Evolutionary conservation across 2,113 vertebrate species (phyloP).

Genomic region (Emydura subglobosa): DNA sequence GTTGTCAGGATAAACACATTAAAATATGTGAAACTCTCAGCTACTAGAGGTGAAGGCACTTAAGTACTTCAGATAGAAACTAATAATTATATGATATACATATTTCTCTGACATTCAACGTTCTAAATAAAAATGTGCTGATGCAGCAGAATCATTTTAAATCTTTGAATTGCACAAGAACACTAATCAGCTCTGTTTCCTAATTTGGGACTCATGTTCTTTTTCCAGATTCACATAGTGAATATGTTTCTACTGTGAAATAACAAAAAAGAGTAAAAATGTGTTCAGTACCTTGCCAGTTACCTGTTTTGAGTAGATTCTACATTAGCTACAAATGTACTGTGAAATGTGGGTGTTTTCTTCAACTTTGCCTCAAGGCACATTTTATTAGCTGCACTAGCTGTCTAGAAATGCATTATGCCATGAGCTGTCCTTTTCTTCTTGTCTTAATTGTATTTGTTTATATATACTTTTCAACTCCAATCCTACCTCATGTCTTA

Average conservation of each 20-base stretch:
- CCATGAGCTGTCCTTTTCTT: not conserved
- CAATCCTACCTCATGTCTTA: not conserved
- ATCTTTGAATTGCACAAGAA: not conserved
- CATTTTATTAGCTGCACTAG: not conserved
- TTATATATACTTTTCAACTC: not conserved
- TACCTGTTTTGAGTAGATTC: not conserved
- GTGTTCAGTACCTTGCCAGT: not conserved
- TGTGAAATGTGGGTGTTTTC: not conserved
- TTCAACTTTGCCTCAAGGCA: not conserved
- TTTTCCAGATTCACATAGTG: not conserved
- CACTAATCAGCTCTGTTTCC: not conserved
- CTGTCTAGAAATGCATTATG: not conserved
- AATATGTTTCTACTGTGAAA: not conserved
- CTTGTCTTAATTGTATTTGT: not conserved
- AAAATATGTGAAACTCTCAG: not conserved
- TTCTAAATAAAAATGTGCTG: not conserved
- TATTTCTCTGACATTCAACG: not conserved
- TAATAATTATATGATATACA: accelerated
- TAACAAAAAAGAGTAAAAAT: not conserved
- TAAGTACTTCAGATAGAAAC: not conserved
- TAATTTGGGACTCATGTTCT: accelerated
- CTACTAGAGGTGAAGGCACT: no score
- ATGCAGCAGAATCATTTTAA: not conserved
- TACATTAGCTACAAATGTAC: not conserved
- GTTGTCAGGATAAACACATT: not conserved